Percentiles rank a stretch among this genome's conserved stretches.
Conservation (phyloP, 1,140 invertebrate species). For the Drosophila equinoxialis region DNA sequence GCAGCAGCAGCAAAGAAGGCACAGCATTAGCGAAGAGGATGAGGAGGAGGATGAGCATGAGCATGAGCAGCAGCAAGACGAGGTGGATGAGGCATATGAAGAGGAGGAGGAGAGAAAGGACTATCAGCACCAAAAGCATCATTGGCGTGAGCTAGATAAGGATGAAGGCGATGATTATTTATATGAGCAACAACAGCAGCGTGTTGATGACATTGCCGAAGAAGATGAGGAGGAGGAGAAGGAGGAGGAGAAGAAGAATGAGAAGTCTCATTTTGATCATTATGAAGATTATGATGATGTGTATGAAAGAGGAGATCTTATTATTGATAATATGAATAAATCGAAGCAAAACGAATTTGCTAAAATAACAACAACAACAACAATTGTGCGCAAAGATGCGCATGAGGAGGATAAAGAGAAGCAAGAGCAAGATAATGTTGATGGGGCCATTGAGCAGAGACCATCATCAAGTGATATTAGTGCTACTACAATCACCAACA, state of each 20-base stretch:
- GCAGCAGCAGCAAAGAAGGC: conserved; percentile 33
- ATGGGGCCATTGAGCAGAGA: conserved; percentile 64
- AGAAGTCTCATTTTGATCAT: conserved; percentile 20
- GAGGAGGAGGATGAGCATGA: conserved; percentile 32
- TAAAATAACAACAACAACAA: conserved; percentile 47
- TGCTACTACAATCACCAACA: conserved; percentile 76
- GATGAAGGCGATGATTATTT: conserved; percentile 69
- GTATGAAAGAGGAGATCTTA: conserved; percentile 47
- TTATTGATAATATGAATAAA: conserved; percentile 70
- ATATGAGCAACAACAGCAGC: conserved; percentile 69
- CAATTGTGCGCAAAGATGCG: conserved; percentile 72
- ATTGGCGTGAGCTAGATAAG: conserved; percentile 69
- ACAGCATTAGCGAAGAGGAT: conserved; percentile 31
- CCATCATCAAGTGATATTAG: conserved; percentile 81
- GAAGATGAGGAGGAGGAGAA: conserved; percentile 49
- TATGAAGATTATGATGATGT: conserved; percentile 32
- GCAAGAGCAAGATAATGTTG: conserved; percentile 63
- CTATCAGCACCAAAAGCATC: conserved; percentile 71
- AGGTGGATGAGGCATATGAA: conserved; percentile 18
- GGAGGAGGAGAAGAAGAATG: conserved; percentile 23
- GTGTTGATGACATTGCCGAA: conserved; percentile 60
- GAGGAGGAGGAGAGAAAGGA: conserved; percentile 52
- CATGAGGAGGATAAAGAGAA: conserved; percentile 46
- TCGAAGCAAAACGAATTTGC: conserved; percentile 77
- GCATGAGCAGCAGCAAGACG: background rate